These are phyloP conservation scores for Chaetoderma sp. DNA, from an alignment of 2,888 invertebrate species.

Conservation along the genomic window DNA sequence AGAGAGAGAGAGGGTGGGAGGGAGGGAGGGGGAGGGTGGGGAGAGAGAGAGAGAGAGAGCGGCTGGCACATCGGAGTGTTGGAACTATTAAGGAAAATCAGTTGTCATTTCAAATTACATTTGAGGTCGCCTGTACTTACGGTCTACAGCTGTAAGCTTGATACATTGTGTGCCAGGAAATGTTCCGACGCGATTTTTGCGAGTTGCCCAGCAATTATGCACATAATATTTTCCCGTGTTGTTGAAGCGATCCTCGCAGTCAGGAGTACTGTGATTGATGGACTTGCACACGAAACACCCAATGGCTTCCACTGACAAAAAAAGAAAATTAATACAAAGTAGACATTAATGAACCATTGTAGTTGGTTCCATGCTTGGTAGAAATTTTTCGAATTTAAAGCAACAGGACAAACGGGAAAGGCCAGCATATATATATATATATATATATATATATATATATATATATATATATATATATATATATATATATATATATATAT, in stretches of 20 bases:
- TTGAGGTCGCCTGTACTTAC: slow-evolving; percentile 79
- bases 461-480: no score
- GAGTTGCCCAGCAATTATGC: slow-evolving; percentile 88
- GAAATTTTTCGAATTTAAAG: no score
- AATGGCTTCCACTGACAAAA: slow-evolving; percentile 69
- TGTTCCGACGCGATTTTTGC: slow-evolving; percentile 90
- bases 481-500: no score
- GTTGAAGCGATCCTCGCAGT: slow-evolving; percentile 88
- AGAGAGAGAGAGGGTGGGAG: no score
- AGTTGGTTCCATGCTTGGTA: no score
- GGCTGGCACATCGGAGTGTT: background rate
- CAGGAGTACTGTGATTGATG: slow-evolving; percentile 84
- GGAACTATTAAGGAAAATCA: background rate
- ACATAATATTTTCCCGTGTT: slow-evolving; percentile 56
- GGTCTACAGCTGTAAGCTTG: slow-evolving; percentile 91
- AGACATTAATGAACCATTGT: no score
- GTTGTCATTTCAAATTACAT: no score
- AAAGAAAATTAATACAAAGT: background rate
- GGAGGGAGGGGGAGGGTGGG: no score
- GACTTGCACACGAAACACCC: slow-evolving; percentile 99
- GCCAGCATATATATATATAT: no score
- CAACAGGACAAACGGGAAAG: no score
- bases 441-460: no score
- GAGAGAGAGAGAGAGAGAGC: no score
- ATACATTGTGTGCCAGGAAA: slow-evolving; percentile 98